Evolutionary conservation across 2,797 vertebrate species (phyloP).

Genomic region (Sphaeramia orbicularis): DNA sequence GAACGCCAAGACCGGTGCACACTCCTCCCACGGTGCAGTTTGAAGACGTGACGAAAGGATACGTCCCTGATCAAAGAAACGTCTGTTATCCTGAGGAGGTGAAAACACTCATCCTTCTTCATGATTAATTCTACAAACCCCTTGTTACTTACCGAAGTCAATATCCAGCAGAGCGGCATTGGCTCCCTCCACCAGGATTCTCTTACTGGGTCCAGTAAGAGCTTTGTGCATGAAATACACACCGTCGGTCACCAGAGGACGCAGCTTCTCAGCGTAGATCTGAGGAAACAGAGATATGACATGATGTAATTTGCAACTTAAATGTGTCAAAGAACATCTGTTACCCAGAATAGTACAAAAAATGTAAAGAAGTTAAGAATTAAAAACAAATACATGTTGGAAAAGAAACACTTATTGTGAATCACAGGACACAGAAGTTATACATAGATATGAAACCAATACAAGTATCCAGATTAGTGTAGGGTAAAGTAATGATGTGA

Average conservation of each 20-base stretch:
- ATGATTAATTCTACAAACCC: not conserved
- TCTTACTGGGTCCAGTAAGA: conserved; percentile 86
- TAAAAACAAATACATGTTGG: too few relatives aligned
- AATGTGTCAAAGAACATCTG: too few relatives aligned
- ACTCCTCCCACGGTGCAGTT: conserved; percentile 89
- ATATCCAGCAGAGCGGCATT: conserved; percentile 89
- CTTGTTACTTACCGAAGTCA: conserved; percentile 84
- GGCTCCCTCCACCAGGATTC: conserved; percentile 89
- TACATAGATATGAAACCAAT: too few relatives aligned
- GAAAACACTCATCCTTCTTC: not conserved
- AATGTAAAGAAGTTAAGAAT: too few relatives aligned
- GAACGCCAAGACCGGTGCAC: conserved; percentile 88
- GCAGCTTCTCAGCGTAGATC: conserved; percentile 81
- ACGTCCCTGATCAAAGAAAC: conserved; percentile 78
- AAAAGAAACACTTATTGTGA: too few relatives aligned
- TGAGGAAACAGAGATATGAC: conserved; percentile 46
- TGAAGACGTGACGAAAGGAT: conserved; percentile 89
- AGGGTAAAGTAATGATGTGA: too few relatives aligned
- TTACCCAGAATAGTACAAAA: too few relatives aligned
- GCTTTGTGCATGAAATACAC: conserved; percentile 90
- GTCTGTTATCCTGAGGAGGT: conserved; percentile 2
- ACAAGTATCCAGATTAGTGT: too few relatives aligned
- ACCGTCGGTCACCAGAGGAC: conserved; percentile 87
- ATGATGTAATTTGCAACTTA: not conserved
- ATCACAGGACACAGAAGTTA: too few relatives aligned